A percentile compares a stretch with the other conserved stretches of the same genome.
phyloP scores from a whole-genome alignment of 2,888 invertebrate genomes.

The Pheosia gnoma region DNA sequence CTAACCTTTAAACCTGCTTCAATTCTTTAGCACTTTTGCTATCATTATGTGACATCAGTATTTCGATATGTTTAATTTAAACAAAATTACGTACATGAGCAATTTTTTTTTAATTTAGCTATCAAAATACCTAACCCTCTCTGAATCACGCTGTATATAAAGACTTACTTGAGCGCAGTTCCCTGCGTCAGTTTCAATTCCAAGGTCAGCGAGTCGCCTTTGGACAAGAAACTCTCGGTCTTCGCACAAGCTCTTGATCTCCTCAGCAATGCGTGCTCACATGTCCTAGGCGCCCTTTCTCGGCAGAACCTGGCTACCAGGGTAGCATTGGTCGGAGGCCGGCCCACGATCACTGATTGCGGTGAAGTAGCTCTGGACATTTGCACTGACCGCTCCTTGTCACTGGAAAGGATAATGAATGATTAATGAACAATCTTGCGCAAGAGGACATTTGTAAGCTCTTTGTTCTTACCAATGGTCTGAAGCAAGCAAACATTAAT shows the following conservation, averaged over 20 bases:
- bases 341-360: constrained; percentile 78
- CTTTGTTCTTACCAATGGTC: too few relatives aligned
- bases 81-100: too few relatives aligned
- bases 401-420: constrained; percentile 55
- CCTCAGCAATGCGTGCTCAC: constrained; percentile 90
- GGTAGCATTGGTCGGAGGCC: constrained; percentile 88
- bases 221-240: constrained; percentile 92
- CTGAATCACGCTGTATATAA: background rate
- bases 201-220: constrained; percentile 91
- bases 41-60: too few relatives aligned
- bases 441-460: too few relatives aligned
- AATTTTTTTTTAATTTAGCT: too few relatives aligned
- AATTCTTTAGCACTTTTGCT: too few relatives aligned
- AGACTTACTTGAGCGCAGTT: constrained; percentile 90
- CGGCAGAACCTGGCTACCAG: constrained; percentile 92
- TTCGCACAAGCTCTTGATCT: constrained; percentile 90
- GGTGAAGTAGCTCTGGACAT: constrained; percentile 79
- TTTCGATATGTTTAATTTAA: too few relatives aligned
- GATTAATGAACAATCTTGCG: too few relatives aligned
- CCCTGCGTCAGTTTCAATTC: constrained; percentile 92
- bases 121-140: too few relatives aligned
- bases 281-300: constrained; percentile 91
- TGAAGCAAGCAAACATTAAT: too few relatives aligned
- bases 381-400: constrained; percentile 77
- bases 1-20: too few relatives aligned